A percentile compares a stretch with the other conserved stretches of the same genome.
Evolutionary conservation across 1,140 invertebrate genomes (phyloP).

Genomic region (Drosophila tristis): DNA sequence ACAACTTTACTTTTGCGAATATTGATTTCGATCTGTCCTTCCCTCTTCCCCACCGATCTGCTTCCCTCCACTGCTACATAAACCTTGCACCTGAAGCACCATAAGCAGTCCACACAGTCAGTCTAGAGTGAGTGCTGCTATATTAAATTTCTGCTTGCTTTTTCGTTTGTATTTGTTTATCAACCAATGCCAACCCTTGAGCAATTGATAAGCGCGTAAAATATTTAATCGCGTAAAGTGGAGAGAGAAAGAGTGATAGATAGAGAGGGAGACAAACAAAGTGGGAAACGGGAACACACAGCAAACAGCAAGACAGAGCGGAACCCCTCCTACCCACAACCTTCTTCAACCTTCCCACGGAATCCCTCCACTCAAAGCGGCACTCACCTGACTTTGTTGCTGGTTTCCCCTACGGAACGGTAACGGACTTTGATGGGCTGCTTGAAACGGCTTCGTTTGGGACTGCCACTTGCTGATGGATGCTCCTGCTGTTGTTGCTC

Average conservation of each 20-base stretch:
- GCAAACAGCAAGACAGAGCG: slow-evolving; percentile 12
- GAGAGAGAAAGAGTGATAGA: neutral
- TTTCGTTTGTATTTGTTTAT: slow-evolving; percentile 60
- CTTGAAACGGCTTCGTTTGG: slow-evolving; percentile 31
- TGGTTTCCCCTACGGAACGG: slow-evolving; percentile 41
- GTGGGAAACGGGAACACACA: slow-evolving; percentile 19
- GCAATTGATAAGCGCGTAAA: slow-evolving; percentile 76
- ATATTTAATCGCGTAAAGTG: slow-evolving; percentile 69
- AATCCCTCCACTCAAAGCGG: neutral
- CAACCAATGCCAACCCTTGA: slow-evolving; percentile 70
- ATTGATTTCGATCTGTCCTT: too few relatives aligned
- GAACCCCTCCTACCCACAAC: neutral
- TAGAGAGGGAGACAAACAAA: slow-evolving; percentile 51
- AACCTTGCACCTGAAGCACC: neutral
- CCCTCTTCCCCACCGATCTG: too few relatives aligned
- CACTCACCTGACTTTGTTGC: slow-evolving; percentile 71
- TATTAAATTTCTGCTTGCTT: slow-evolving; percentile 48
- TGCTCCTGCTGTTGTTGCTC: slow-evolving; percentile 26
- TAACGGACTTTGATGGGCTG: slow-evolving; percentile 9
- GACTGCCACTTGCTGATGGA: slow-evolving; percentile 17
- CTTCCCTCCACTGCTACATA: too few relatives aligned
- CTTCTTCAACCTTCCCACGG: too few relatives aligned
- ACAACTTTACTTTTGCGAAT: too few relatives aligned
- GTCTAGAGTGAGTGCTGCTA: slow-evolving; percentile 8
- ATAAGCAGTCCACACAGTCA: slow-evolving; percentile 9